A percentile compares a stretch with the other conserved stretches of the same genome.
phyloP scores from a whole-genome alignment of 2,888 invertebrate genomes.

The Pseudococcus viburni region DNA sequence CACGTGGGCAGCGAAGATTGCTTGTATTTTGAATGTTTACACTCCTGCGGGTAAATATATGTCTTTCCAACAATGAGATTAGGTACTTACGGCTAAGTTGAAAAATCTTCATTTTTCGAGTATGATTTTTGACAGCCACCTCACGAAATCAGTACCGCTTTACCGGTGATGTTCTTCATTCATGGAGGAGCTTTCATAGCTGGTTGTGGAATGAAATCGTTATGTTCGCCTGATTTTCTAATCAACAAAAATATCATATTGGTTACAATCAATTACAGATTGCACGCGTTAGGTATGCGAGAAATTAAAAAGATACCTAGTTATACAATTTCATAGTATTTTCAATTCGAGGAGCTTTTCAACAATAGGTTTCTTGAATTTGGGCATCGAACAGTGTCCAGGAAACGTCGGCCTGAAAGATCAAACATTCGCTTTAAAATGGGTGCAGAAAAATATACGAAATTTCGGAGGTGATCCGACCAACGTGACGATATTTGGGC shows the following conservation, averaged over 20 bases:
- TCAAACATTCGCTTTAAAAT: constrained; percentile 68
- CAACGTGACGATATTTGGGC: constrained; percentile 73
- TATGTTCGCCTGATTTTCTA: background rate
- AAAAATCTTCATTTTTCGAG: no score
- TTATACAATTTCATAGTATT: no score
- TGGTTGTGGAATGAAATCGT: background rate
- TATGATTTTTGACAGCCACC: background rate
- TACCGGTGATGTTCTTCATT: constrained; percentile 16
- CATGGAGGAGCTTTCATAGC: constrained; percentile 9
- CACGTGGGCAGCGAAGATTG: background rate
- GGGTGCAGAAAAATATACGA: constrained; percentile 73
- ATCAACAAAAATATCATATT: background rate
- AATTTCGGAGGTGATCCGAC: constrained; percentile 72
- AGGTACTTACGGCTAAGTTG: background rate
- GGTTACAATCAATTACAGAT: background rate
- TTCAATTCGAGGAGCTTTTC: background rate
- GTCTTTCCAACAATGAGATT: background rate
- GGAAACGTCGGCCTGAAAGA: constrained; percentile 53
- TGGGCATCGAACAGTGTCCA: constrained; percentile 69
- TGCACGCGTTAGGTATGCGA: background rate
- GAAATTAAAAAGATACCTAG: background rate
- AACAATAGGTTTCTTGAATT: constrained; percentile 33
- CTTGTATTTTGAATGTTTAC: constrained; percentile 1
- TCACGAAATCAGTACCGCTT: background rate
- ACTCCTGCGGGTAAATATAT: background rate